A percentile compares a stretch with the other conserved stretches of the same genome.
phyloP scores from a whole-genome alignment of 23 tunicate species.

The Clavelina lepadiformis region DNA sequence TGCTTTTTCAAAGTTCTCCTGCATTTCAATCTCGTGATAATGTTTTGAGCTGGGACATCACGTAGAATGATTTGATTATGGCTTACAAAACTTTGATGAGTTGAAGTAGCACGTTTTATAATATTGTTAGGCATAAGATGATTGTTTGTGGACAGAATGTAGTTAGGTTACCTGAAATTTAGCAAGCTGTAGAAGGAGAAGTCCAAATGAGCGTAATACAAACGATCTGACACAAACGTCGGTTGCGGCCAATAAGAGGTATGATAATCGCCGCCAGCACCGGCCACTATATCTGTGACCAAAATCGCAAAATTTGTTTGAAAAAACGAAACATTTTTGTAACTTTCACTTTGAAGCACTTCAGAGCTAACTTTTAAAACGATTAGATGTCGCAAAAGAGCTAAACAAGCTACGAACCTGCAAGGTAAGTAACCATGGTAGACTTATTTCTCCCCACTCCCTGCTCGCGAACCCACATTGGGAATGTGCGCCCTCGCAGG shows the following conservation, averaged over 20 bases:
- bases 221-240: constrained; percentile 83
- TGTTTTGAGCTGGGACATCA: constrained; percentile 27
- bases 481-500: constrained; percentile 73
- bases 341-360: too few species aligned
- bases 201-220: constrained; percentile 64
- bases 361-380: too few species aligned
- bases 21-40: constrained; percentile 65
- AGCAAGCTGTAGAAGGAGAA: constrained; percentile 62
- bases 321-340: neutral
- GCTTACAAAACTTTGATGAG: neutral
- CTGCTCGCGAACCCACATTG: constrained; percentile 95
- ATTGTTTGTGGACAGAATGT: neutral
- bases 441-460: constrained; percentile 88
- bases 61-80: too few species aligned
- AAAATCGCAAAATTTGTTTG: neutral
- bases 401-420: constrained; percentile 38
- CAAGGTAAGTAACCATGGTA: constrained; percentile 50
- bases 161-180: constrained; percentile 54
- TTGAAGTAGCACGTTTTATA: neutral
- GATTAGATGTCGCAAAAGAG: neutral
- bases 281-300: constrained; percentile 33
- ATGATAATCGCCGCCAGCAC: constrained; percentile 96
- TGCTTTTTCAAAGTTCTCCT: constrained; percentile 43
- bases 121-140: too few species aligned
- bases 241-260: constrained; percentile 99